phyloP scores from a whole-genome alignment of 2,113 vertebrate genomes.

The Charina bottae region DNA sequence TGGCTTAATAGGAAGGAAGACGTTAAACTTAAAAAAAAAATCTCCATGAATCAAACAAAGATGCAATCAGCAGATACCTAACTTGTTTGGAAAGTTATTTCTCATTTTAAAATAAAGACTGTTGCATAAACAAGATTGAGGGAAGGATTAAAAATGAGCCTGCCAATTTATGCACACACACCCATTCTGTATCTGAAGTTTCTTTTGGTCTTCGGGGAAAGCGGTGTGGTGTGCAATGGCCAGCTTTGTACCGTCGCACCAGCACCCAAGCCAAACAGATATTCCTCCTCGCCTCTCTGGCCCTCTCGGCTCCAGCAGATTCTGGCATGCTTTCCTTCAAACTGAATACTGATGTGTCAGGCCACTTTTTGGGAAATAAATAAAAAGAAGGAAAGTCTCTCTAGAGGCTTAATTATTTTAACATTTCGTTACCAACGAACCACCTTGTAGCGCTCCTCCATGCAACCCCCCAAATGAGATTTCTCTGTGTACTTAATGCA shows the following conservation, averaged over 20 bases:
- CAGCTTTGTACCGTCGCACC: conserved; percentile 78
- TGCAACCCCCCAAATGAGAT: background rate
- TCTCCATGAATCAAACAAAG: background rate
- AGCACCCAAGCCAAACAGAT: conserved; percentile 77
- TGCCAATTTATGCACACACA: conserved; percentile 48
- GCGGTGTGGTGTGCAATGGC: conserved; percentile 77
- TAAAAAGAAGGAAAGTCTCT: background rate
- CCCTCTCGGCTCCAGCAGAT: conserved; percentile 62
- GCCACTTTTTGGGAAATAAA: conserved; percentile 17
- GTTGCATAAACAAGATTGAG: conserved; percentile 1
- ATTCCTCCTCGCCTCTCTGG: conserved; percentile 59
- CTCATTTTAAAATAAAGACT: conserved; percentile 33
- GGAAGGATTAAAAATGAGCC: conserved; percentile 69
- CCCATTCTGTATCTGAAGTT: conserved; percentile 82
- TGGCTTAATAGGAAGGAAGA: background rate
- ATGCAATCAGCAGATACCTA: no score
- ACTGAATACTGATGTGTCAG: conserved; percentile 64
- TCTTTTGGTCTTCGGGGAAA: conserved; percentile 80
- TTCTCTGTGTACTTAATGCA: background rate
- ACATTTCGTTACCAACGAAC: conserved; percentile 10
- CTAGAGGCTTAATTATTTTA: conserved; percentile 42
- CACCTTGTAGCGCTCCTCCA: background rate
- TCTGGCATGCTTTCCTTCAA: conserved; percentile 63
- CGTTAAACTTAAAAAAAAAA: background rate
- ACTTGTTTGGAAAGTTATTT: background rate